Evolutionary conservation across 2,797 vertebrate species (phyloP), one percentile per base, ranked within the genome.

Genomic region (Meda fulgida): DNA sequence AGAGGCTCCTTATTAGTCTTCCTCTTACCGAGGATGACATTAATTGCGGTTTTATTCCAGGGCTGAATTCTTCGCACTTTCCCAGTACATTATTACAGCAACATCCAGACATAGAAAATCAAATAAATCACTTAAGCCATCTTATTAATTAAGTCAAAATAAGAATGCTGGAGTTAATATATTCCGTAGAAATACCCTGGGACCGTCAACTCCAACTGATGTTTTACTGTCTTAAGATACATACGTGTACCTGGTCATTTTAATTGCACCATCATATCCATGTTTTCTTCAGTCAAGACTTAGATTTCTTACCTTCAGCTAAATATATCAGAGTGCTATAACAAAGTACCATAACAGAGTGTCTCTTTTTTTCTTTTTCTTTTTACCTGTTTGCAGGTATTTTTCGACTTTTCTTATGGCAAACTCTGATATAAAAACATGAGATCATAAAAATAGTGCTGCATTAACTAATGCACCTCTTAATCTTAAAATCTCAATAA

Each of bases 91-190:
- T 95, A 93, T 94, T 95, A 95, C 92, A 92, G 89, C 90, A 91
- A 90, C 88, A 87, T 93, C 92, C 89, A 93, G 92, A 92, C 93
- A 92, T 75, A 93, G 92, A 92, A 86, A 95, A 95, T 96, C 92
- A 95, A 93, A 95, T 93, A 93, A 95, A 94, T 95, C 93, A 92
- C 92, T 94, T 92, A 93, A 93, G 93, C 94, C 94, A 95, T 95
- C 92, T 91, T 94, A 94, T 95, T 95, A 96, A 95, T 96, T 95
- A 96, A 95, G 93, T 95, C 92, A 93, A 93, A 95, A 95, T 94
- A 94, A 95, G 92, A 92, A 91, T 92, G 91, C 90, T 87, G 60
- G 89, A 92, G 92, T 90, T 94, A 94, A 94, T 93, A 92, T 94
- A 94, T 94, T 95, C 92, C 75, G 76, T 92, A 91, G 89, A 94